Conservation (phyloP, 1,140 invertebrate genomes). For the Stenopsyche tienmushanensis region DNA sequence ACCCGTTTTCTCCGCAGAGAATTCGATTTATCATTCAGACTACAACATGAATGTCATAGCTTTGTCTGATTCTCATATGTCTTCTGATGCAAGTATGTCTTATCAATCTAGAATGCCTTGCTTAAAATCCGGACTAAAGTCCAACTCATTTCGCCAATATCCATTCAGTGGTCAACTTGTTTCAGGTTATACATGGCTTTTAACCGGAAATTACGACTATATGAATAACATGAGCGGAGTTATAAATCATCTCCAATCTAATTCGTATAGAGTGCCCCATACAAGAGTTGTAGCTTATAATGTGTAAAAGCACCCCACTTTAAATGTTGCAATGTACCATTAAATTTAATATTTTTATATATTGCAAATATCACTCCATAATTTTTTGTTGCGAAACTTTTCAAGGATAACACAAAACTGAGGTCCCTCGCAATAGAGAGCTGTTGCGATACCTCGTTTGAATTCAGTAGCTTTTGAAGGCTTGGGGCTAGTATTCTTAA, state of each 20-base stretch:
- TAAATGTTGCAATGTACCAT: background rate
- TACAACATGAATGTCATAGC: slow-evolving; percentile 23
- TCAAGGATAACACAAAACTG: too few species aligned
- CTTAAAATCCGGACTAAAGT: slow-evolving; percentile 25
- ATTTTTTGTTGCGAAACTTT: too few species aligned
- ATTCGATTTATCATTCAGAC: slow-evolving; percentile 7
- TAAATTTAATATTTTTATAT: background rate
- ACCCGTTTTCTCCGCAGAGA: background rate
- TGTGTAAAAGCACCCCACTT: slow-evolving; percentile 19
- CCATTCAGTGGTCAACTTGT: slow-evolving; percentile 17
- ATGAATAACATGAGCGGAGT: slow-evolving; percentile 6
- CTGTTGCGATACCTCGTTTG: too few species aligned
- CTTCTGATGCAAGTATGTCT: slow-evolving; percentile 11
- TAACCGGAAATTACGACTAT: slow-evolving; percentile 17
- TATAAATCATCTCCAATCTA: slow-evolving; percentile 21
- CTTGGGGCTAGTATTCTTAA: background rate
- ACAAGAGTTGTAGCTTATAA: slow-evolving; percentile 30
- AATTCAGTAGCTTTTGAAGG: too few species aligned
- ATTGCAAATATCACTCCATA: background rate
- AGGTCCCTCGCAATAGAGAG: too few species aligned
- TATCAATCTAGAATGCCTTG: slow-evolving; percentile 20
- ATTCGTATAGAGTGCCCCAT: slow-evolving; percentile 27
- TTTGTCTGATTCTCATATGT: slow-evolving; percentile 14
- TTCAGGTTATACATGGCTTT: slow-evolving; percentile 25
- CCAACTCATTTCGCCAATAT: slow-evolving; percentile 26